phyloP scores from a whole-genome alignment of 2,888 invertebrate species.

The Lithodes maja region DNA sequence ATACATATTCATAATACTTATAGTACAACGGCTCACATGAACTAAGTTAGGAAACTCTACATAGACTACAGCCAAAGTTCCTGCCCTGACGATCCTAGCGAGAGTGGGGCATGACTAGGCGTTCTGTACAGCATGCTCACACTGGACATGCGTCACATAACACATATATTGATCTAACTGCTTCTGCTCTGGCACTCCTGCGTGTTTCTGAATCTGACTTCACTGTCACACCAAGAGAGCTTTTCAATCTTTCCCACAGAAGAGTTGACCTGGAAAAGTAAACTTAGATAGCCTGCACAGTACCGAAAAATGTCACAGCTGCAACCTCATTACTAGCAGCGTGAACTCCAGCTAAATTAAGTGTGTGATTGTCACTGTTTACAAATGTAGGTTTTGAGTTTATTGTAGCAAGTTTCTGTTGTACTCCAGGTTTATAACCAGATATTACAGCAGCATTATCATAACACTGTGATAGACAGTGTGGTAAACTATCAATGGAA shows the following conservation, averaged over 20 bases:
- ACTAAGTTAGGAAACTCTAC: too few species aligned
- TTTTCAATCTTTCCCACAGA: conserved; percentile 12
- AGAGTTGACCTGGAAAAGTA: conserved; percentile 21
- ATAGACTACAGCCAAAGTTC: too few species aligned
- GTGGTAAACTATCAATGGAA: too few species aligned
- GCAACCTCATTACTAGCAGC: conserved; percentile 13
- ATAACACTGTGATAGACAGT: conserved; percentile 3
- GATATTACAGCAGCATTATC: conserved; percentile 7
- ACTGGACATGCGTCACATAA: too few species aligned
- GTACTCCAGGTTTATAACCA: conserved; percentile 8
- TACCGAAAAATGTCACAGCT: conserved; percentile 21
- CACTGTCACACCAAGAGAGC: neutral
- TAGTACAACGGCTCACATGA: too few species aligned
- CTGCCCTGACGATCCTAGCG: too few species aligned
- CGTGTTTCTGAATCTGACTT: conserved; percentile 18
- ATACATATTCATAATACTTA: too few species aligned
- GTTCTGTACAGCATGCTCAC: too few species aligned
- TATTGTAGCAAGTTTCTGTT: conserved; percentile 11
- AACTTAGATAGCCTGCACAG: conserved; percentile 29
- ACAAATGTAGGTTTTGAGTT: conserved; percentile 29
- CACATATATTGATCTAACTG: conserved; percentile 24
- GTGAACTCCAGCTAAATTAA: conserved; percentile 28
- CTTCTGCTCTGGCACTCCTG: conserved; percentile 35
- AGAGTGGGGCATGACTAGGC: too few species aligned
- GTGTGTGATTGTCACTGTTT: conserved; percentile 29